Base-by-base conservation (phyloP, 2,888 invertebrate species). In the Clunio marinus region DNA sequence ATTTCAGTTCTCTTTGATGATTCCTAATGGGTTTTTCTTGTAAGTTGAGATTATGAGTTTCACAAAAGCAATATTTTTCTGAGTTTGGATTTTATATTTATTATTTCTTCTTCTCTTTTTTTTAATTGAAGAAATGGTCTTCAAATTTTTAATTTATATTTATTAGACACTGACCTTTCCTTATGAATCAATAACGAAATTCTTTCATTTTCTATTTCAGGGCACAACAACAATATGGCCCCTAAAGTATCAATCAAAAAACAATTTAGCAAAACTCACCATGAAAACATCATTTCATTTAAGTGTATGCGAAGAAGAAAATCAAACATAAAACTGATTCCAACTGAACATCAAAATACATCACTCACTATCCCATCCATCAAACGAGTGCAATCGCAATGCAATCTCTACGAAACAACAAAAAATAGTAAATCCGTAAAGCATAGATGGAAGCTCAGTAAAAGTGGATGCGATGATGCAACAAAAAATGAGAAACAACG, bases 371-470 rank as follows among this genome's bases (percentile, higher is more conserved):
- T 28, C 5, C 15, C 25, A 24, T 5, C 58, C n/a, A 13, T 41
- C 7, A 13, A 4, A 2, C 10, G 5, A 10, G 28, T 22, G 8
- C 20, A 35, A 20, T 17, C 4, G 17, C 28, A 66, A 59, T 17
- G 59, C 15, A 28, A 45, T n/a, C 4, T 27, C 22, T n/a, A 20
- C 15, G 27, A 65, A 46, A 13, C 63, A 17, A 65, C 25, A 7
- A 65, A 65, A 65, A 20, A 10, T 45, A 41, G 46, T 46, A 65
- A 62, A 37, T 62, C 37, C 37, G 37, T 20, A 37, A 62, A 65
- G 28, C 63, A 65, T 46, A 24, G 63, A 45, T 65, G 63, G 63
- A 65, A 65, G 46, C 46, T 45, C 45, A 51, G 13, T 17, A 51
- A 51, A 2, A 13, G 5, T 4, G 17, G 51, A 22, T 8, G 10